These are phyloP conservation scores for Apteryx owenii DNA, from an alignment of 2,113 vertebrate genomes.

Conservation along the genomic window DNA sequence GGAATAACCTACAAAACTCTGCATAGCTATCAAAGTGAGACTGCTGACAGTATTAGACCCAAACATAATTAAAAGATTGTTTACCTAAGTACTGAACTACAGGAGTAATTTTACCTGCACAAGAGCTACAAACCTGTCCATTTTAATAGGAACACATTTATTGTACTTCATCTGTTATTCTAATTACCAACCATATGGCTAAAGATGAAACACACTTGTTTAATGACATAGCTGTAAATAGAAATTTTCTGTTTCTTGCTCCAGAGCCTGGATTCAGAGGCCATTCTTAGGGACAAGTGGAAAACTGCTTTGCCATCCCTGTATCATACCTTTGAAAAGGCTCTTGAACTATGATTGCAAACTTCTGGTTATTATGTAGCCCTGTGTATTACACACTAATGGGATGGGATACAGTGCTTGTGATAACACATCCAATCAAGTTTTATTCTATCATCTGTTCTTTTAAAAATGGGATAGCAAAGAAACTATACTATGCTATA, in stretches of 20 bases:
- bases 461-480: background rate
- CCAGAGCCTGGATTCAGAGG: background rate
- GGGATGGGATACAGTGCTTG: background rate
- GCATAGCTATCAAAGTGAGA: background rate
- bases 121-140: background rate
- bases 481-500: background rate
- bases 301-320: background rate
- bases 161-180: background rate
- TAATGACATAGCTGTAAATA: background rate
- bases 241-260: background rate
- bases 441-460: background rate
- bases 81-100: background rate
- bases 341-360: background rate
- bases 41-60: background rate
- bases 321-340: background rate
- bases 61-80: slow-evolving; percentile 14
- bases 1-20: background rate
- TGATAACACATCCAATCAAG: background rate
- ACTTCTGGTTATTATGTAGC: background rate
- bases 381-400: background rate
- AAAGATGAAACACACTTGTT: background rate
- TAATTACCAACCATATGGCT: background rate
- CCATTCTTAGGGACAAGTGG: background rate
- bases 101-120: background rate
- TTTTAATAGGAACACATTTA: background rate